Percentiles rank a stretch among this genome's conserved stretches.
These are phyloP conservation scores for Mungos mungo DNA, from an alignment of 2,113 vertebrate genomes.

Conservation along the genomic window DNA sequence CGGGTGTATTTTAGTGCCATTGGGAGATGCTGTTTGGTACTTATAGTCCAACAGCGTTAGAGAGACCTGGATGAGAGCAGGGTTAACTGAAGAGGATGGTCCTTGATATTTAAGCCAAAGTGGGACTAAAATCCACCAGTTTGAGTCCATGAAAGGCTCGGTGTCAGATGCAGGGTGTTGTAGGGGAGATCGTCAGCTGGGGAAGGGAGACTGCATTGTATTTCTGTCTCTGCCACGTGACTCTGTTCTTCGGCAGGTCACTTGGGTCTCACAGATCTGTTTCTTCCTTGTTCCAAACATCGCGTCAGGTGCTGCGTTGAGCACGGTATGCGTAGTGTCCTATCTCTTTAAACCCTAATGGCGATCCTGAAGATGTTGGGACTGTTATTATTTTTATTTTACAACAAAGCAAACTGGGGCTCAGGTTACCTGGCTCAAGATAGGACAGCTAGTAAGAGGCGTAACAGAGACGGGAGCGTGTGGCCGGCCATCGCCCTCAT, in stretches of 20 bases:
- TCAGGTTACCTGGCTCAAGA: background rate
- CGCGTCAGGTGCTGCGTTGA: background rate
- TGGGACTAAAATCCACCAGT: background rate
- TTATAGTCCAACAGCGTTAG: background rate
- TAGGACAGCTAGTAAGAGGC: background rate
- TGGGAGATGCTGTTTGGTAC: background rate
- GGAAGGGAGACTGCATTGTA: background rate
- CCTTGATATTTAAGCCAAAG: background rate
- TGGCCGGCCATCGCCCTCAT: background rate
- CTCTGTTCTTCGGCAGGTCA: background rate
- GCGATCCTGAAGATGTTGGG: background rate
- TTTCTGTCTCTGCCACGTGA: background rate
- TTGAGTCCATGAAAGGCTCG: background rate
- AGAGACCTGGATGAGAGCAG: background rate
- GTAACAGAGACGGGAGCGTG: accelerated
- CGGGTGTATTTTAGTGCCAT: background rate
- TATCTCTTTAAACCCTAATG: background rate
- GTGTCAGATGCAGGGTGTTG: background rate
- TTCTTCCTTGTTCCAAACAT: background rate
- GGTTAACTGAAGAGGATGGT: background rate
- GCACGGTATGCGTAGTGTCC: background rate
- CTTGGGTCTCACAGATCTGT: too few relatives aligned
- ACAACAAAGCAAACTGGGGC: background rate
- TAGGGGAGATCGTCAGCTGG: background rate
- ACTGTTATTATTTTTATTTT: background rate